Base-by-base conservation (phyloP, 2,797 vertebrate genomes). In the Parambassis ranga region DNA sequence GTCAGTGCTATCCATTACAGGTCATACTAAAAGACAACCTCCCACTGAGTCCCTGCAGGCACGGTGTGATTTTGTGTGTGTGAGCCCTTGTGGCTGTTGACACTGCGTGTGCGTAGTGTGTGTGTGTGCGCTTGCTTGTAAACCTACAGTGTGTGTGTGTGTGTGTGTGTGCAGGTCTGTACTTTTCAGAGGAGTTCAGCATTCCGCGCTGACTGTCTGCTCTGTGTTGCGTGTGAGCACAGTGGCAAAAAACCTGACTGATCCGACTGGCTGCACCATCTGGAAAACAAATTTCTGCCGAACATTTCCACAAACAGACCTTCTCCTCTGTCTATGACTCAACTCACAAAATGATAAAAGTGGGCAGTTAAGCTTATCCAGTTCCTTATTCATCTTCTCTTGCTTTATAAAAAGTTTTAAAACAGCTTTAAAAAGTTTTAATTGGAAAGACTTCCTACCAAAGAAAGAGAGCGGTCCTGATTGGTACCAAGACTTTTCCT, bases 1-100 rank as follows among this genome's bases (percentile, higher is more conserved):
- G 14, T 71, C 55, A 61, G 69, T 33, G 19, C 68, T 79, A 78
- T 80, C 65, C 55, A 68, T 84, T 79, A 79, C 80, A 83, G 80
- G 78, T 83, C 78, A 80, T 22, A 64, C 59, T 42, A 69, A 82
- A 55, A 73, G 64, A 38, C 37, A 7, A 59, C 56, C 73, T 75
- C 70, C 76, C 19, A 33, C 80, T 20, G 72, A 55, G 81, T 63
- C 74, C 71, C 82, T 60, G 47, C 72, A 61, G 82, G 72, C 78
- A 36, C 27, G 43, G 55, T 59, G 68, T 44, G 39, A 69, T 65
- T 65, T 13, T 63, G 61, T 42, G 50, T 44, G 42, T 52, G 38
- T 56, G 60, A 61, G 47, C 43, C 32, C 50, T 60, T 32, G 62
- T 56, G 61, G 56, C 37, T 58, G 58, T 16, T 64, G 48, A 63